phyloP scores from a whole-genome alignment of 2,888 invertebrate genomes.

The Drosophila villosipedis region DNA sequence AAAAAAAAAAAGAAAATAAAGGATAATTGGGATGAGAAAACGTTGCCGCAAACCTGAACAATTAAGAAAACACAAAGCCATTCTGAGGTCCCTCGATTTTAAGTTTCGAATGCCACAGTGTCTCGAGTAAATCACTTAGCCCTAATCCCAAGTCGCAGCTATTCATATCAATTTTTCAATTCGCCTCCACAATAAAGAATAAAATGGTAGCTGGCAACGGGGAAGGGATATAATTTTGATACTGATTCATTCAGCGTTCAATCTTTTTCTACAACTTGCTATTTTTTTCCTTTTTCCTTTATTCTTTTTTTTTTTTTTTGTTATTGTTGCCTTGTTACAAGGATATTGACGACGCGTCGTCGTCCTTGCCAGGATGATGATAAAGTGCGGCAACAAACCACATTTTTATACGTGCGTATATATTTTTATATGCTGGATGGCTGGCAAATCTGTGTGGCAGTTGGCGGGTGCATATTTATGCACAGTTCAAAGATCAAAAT shows the following conservation, averaged over 20 bases:
- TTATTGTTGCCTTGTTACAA: conserved; percentile 54
- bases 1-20: not conserved
- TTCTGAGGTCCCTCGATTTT: conserved; percentile 10
- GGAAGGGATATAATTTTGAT: conserved; percentile 56
- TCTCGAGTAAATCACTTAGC: conserved; percentile 65
- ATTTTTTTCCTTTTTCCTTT: not conserved
- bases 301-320: conserved; percentile 15
- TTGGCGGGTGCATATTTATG: conserved; percentile 79
- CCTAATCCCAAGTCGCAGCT: conserved; percentile 60
- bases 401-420: conserved; percentile 47
- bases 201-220: conserved; percentile 23
- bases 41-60: conserved; percentile 32
- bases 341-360: conserved; percentile 61
- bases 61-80: conserved; percentile 65
- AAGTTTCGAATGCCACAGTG: conserved; percentile 36
- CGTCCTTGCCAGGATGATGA: conserved; percentile 65
- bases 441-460: conserved; percentile 41
- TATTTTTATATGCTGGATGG: conserved; percentile 33
- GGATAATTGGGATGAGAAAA: conserved; percentile 20
- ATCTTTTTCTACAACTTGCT: conserved; percentile 7
- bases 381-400: conserved; percentile 72
- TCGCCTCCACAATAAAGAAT: conserved; percentile 39
- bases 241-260: conserved; percentile 35
- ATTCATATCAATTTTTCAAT: conserved; percentile 68
- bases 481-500: conserved; percentile 84